A percentile compares a stretch with the other conserved stretches of the same genome.
These are phyloP conservation scores for Schizaphis graminum DNA, from an alignment of 2,888 invertebrate species.

Conservation along the genomic window DNA sequence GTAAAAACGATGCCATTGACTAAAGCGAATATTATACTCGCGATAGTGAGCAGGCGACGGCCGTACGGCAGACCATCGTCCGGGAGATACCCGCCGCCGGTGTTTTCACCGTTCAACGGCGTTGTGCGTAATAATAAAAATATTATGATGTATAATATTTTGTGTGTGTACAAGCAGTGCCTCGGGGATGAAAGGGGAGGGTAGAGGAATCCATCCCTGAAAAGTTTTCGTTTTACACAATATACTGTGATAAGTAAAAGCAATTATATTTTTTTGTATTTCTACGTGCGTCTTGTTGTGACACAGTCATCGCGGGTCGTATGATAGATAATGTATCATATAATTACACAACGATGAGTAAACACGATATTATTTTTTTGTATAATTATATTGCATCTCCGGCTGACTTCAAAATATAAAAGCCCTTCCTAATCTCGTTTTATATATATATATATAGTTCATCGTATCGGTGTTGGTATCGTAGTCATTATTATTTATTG, in stretches of 20 bases:
- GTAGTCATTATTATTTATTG: neutral
- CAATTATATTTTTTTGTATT: neutral
- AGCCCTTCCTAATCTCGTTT: neutral
- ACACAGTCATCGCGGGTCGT: neutral
- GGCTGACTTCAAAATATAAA: neutral
- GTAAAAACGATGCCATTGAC: slow-evolving; percentile 53
- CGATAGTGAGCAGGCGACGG: neutral
- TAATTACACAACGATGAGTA: neutral
- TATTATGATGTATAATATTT: too few species aligned
- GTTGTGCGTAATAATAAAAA: neutral
- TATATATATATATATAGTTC: neutral
- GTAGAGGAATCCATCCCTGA: neutral
- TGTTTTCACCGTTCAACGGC: neutral
- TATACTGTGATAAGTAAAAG: neutral
- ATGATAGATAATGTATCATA: neutral
- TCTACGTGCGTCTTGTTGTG: neutral
- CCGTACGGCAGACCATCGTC: neutral
- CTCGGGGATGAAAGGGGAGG: neutral
- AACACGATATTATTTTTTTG: neutral
- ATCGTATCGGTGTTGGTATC: neutral
- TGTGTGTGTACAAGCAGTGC: neutral
- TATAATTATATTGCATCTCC: neutral
- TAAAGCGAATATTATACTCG: slow-evolving; percentile 12
- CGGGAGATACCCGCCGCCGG: neutral
- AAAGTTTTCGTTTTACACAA: neutral